These are phyloP conservation scores for Labroides dimidiatus DNA, from an alignment of 2,797 vertebrate genomes.

Conservation along the genomic window DNA sequence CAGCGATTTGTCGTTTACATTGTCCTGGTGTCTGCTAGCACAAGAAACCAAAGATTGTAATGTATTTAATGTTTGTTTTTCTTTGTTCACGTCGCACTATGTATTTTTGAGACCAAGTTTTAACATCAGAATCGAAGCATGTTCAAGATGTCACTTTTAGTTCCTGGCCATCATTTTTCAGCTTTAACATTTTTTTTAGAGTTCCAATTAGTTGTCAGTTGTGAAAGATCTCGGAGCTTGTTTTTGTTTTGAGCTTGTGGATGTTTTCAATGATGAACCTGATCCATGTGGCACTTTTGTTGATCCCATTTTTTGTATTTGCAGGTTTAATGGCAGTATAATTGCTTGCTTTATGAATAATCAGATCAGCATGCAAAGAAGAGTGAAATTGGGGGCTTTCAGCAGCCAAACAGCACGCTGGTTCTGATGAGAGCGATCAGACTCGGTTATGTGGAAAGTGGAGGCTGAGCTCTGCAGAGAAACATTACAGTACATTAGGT, in stretches of 20 bases:
- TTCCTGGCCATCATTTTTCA: conserved; percentile 8
- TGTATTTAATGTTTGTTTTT: no score
- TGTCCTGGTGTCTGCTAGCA: not conserved
- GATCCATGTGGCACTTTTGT: conserved; percentile 51
- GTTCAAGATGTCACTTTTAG: not conserved
- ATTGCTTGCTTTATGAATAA: conserved; percentile 76
- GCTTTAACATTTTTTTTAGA: not conserved
- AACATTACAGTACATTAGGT: conserved; percentile 17
- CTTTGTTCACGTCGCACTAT: no score
- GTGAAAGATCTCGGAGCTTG: conserved; percentile 15
- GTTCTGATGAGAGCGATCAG: conserved; percentile 63
- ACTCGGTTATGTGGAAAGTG: conserved; percentile 59
- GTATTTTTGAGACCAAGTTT: no score
- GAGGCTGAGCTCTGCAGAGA: conserved; percentile 25
- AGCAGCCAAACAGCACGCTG: conserved; percentile 51
- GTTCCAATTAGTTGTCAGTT: conserved; percentile 36
- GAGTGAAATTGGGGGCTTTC: conserved; percentile 73
- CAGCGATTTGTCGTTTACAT: no score
- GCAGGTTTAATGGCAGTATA: conserved; percentile 72
- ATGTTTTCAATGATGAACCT: conserved; percentile 54
- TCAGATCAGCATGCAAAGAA: conserved; percentile 64
- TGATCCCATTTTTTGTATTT: conserved; percentile 64
- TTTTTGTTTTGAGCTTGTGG: conserved; percentile 29
- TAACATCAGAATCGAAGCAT: no score
- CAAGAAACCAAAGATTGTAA: no score